Evolutionary conservation across 2,113 vertebrate species (phyloP).

Genomic region (Xenopus laevis): DNA sequence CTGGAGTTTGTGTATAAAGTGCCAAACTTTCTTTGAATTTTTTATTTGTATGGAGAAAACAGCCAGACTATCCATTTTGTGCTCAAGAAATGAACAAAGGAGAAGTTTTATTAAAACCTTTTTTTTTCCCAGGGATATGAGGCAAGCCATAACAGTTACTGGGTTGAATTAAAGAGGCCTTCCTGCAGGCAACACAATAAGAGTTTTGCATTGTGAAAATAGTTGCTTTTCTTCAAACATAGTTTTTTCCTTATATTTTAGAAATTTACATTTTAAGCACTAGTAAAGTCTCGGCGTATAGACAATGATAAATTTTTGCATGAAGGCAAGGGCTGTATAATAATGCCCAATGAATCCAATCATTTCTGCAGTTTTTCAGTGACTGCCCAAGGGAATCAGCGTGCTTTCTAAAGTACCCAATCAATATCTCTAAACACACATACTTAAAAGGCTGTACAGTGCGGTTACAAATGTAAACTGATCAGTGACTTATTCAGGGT

Average conservation of each 20-base stretch:
- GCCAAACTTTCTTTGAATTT: slow-evolving; percentile 23
- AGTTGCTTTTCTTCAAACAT: too few relatives aligned
- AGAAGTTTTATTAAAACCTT: neutral
- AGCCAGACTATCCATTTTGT: slow-evolving; percentile 37
- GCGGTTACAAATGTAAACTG: slow-evolving; percentile 41
- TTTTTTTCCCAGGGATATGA: neutral
- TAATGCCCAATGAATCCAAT: too few relatives aligned
- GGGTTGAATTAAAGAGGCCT: neutral
- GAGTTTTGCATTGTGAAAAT: too few relatives aligned
- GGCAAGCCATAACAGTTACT: neutral
- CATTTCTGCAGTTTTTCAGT: neutral
- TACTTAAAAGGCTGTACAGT: slow-evolving; percentile 46
- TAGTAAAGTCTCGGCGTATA: too few relatives aligned
- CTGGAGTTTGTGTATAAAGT: slow-evolving; percentile 46
- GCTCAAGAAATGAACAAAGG: slow-evolving; percentile 14
- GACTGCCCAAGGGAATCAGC: slow-evolving; percentile 17
- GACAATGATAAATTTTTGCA: too few relatives aligned
- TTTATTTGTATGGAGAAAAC: slow-evolving; percentile 3
- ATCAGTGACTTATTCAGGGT: slow-evolving; percentile 34
- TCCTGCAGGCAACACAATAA: too few relatives aligned
- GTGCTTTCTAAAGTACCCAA: slow-evolving; percentile 36
- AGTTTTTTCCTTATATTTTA: too few relatives aligned
- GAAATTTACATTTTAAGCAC: too few relatives aligned
- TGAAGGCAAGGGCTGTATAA: too few relatives aligned
- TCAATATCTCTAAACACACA: slow-evolving; percentile 43